phyloP scores from a whole-genome alignment of 2,888 invertebrate species.

The Hedya salicella region DNA sequence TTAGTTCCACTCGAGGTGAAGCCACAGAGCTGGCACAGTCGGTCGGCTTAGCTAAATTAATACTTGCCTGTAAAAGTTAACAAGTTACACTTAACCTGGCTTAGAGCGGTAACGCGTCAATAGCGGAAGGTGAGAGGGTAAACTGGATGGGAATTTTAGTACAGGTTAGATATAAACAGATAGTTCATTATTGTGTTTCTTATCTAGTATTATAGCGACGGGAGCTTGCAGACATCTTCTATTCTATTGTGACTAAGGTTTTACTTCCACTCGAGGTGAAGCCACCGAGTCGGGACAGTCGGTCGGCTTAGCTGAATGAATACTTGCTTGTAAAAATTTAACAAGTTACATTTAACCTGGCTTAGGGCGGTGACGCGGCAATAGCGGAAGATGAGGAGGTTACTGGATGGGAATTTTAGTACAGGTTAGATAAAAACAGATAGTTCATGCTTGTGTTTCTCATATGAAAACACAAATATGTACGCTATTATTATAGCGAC shows the following conservation, averaged over 20 bases:
- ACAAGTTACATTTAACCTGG: constrained; percentile 8
- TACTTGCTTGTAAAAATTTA: constrained; percentile 19
- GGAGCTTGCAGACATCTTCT: too few relatives aligned
- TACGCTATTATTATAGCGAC: too few relatives aligned
- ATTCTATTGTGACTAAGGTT: constrained; percentile 22
- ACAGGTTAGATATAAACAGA: too few relatives aligned
- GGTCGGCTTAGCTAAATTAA: constrained; percentile 28
- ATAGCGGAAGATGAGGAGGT: neutral
- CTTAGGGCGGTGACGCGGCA: neutral
- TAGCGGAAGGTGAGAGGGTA: neutral
- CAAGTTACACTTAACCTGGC: constrained; percentile 8
- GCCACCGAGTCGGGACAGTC: constrained; percentile 10
- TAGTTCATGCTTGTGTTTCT: too few relatives aligned
- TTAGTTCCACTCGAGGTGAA: constrained; percentile 18
- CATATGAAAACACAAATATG: too few relatives aligned
- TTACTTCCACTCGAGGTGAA: too few relatives aligned
- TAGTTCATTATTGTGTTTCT: too few relatives aligned
- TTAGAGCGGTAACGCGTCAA: neutral
- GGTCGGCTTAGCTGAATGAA: constrained; percentile 26
- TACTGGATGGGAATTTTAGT: too few relatives aligned
- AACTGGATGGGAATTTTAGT: too few relatives aligned
- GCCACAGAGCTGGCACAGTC: constrained; percentile 3
- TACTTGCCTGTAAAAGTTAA: constrained; percentile 6
- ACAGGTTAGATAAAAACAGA: too few relatives aligned
- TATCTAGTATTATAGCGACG: too few relatives aligned